Conservation (phyloP, 53 echinoderm and acorn worm species). For the Holothuria scabra region DNA sequence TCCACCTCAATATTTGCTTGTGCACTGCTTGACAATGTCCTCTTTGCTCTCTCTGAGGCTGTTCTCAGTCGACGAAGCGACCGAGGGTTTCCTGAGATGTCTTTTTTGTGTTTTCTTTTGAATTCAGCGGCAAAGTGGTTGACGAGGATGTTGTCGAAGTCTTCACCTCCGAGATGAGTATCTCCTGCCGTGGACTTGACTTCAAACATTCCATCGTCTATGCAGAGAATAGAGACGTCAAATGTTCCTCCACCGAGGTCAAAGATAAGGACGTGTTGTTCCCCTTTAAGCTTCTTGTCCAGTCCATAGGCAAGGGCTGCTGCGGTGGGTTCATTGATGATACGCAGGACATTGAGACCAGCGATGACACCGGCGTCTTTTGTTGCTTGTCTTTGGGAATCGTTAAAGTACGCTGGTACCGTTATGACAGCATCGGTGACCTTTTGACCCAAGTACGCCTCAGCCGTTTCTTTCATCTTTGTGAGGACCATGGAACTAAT, state of each 20-base stretch:
- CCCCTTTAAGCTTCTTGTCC: constrained; percentile 79
- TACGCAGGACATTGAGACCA: constrained; percentile 87
- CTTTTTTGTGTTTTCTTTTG: constrained; percentile 84
- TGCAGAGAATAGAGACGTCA: constrained; percentile 83
- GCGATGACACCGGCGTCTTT: constrained; percentile 96
- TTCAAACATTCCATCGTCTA: constrained; percentile 94
- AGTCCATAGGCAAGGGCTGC: constrained; percentile 97
- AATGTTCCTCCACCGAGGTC: constrained; percentile 91
- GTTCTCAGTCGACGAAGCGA: constrained; percentile 84
- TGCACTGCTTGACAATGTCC: constrained; percentile 85
- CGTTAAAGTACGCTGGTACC: constrained; percentile 94
- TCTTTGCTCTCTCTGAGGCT: constrained; percentile 93
- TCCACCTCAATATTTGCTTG: constrained; percentile 91
- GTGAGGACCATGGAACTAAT: constrained; percentile 92
- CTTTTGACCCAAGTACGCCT: constrained; percentile 84
- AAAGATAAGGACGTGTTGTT: constrained; percentile 80
- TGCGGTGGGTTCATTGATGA: constrained; percentile 98
- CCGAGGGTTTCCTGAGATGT: constrained; percentile 67
- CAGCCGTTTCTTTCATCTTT: constrained; percentile 94
- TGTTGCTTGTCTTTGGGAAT: constrained; percentile 83
- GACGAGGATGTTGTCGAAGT: constrained; percentile 87
- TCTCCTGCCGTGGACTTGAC: constrained; percentile 92
- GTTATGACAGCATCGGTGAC: constrained; percentile 88
- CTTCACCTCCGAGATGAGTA: constrained; percentile 94
- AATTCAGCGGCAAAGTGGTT: constrained; percentile 77